These are phyloP conservation scores for Lithobates sylvaticus DNA, from an alignment of 2,797 vertebrate genomes.

Conservation along the genomic window DNA sequence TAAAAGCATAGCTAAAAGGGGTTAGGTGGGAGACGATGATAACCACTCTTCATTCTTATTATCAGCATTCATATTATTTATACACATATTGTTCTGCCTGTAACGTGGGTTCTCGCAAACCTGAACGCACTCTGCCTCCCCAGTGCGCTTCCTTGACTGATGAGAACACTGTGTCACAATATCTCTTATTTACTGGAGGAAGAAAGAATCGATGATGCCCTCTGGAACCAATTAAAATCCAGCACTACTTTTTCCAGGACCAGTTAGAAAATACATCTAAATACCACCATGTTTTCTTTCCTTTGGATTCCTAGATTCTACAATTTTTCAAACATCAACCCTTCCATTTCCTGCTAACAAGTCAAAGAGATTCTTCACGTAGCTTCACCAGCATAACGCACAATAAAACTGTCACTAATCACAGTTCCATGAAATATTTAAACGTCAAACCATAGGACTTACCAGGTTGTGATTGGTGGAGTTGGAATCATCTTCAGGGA, in stretches of 20 bases:
- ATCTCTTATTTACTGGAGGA: too few relatives aligned
- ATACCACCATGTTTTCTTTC: background rate
- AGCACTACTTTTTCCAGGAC: background rate
- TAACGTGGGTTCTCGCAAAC: too few relatives aligned
- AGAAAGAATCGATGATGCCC: too few relatives aligned
- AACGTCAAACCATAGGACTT: slow-evolving; percentile 74
- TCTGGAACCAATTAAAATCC: background rate
- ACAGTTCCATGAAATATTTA: background rate
- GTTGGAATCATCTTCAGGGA: slow-evolving; percentile 98
- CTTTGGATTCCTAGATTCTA: background rate
- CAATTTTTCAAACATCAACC: background rate
- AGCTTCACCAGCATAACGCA: background rate
- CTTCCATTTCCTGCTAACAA: background rate
- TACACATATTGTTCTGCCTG: too few relatives aligned
- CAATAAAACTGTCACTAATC: background rate
- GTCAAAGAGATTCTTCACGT: background rate
- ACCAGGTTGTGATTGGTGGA: slow-evolving; percentile 99
- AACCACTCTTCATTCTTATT: too few relatives aligned
- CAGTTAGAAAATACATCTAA: background rate
- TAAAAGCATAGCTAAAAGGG: too few relatives aligned
- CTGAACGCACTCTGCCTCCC: too few relatives aligned
- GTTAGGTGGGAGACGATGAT: too few relatives aligned
- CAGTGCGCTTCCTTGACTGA: background rate
- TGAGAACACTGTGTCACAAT: too few relatives aligned
- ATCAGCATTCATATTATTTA: too few relatives aligned